Percentiles rank a stretch among this genome's conserved stretches.
phyloP scores from a whole-genome alignment of 2,888 invertebrate species.

The Ametastegia equiseti region DNA sequence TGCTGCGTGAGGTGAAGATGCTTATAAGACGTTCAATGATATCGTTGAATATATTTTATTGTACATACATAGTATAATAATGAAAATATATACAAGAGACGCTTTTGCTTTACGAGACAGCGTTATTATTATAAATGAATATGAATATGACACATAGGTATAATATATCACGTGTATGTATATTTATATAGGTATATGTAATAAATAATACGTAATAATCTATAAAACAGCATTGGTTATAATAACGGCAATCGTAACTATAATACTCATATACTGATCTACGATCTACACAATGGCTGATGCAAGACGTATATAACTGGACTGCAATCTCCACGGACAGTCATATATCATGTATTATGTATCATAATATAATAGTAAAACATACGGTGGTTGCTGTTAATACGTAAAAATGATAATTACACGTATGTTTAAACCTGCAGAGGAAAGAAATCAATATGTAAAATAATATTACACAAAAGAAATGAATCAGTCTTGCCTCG shows the following conservation, averaged over 20 bases:
- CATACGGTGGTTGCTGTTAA: not conserved
- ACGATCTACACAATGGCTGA: conserved; percentile 29
- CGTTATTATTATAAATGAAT: conserved; percentile 53
- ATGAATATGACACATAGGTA: not conserved
- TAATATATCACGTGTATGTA: too few relatives aligned
- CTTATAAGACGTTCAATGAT: not conserved
- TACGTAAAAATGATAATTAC: conserved; percentile 23
- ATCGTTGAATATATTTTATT: conserved; percentile 70
- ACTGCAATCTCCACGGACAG: not conserved
- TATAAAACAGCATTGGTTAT: conserved; percentile 22
- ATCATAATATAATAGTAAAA: not conserved
- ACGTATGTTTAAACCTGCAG: not conserved
- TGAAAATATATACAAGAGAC: conserved; percentile 76
- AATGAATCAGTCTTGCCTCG: conserved; percentile 43
- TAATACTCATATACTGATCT: not conserved
- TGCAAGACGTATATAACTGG: conserved; percentile 15
- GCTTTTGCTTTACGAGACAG: conserved; percentile 73
- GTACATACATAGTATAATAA: conserved; percentile 73
- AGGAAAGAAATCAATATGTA: not conserved
- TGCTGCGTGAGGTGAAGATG: not conserved
- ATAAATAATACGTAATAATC: conserved; percentile 28
- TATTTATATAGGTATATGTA: not conserved
- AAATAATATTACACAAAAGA: conserved; percentile 23
- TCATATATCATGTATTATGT: conserved; percentile 10
- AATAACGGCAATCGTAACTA: conserved; percentile 14